These are phyloP conservation scores for Rhyacophila brunnea DNA, from an alignment of 1,140 invertebrate genomes.

Conservation along the genomic window DNA sequence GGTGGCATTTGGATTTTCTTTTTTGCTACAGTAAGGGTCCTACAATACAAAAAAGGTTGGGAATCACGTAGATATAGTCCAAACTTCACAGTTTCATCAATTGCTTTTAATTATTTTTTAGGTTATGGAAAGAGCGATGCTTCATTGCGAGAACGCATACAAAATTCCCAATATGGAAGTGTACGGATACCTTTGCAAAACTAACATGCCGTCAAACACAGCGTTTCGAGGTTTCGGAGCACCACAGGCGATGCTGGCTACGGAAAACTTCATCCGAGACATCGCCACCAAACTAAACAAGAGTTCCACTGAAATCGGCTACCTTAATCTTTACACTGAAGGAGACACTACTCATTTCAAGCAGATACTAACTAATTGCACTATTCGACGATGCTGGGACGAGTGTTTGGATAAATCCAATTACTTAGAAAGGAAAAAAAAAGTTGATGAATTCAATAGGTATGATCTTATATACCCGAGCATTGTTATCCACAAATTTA, in stretches of 20 bases:
- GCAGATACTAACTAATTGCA: slow-evolving; percentile 74
- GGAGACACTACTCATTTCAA: slow-evolving; percentile 79
- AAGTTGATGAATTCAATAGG: slow-evolving; percentile 74
- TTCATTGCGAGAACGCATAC: slow-evolving; percentile 79
- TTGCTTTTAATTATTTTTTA: slow-evolving; percentile 39
- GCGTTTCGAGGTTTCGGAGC: slow-evolving; percentile 89
- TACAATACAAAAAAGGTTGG: too few relatives aligned
- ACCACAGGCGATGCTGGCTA: slow-evolving; percentile 85
- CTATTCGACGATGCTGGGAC: slow-evolving; percentile 76
- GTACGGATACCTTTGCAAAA: slow-evolving; percentile 72
- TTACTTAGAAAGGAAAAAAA: slow-evolving; percentile 60
- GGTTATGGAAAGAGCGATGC: slow-evolving; percentile 76
- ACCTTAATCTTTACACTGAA: slow-evolving; percentile 79
- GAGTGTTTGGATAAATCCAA: slow-evolving; percentile 74
- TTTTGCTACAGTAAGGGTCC: too few relatives aligned
- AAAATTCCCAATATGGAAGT: slow-evolving; percentile 69
- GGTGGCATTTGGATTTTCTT: too few relatives aligned
- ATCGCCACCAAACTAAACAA: slow-evolving; percentile 70
- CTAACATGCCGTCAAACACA: slow-evolving; percentile 86
- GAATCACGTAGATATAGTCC: background rate
- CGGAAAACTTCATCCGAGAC: slow-evolving; percentile 75
- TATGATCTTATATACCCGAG: slow-evolving; percentile 46
- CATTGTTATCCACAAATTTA: background rate
- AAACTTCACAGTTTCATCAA: background rate
- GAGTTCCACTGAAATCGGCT: slow-evolving; percentile 54